Evolutionary conservation across 2,888 invertebrate species (phyloP), one percentile per base, ranked within the genome.

Genomic region (Sinotaia quadrata): DNA sequence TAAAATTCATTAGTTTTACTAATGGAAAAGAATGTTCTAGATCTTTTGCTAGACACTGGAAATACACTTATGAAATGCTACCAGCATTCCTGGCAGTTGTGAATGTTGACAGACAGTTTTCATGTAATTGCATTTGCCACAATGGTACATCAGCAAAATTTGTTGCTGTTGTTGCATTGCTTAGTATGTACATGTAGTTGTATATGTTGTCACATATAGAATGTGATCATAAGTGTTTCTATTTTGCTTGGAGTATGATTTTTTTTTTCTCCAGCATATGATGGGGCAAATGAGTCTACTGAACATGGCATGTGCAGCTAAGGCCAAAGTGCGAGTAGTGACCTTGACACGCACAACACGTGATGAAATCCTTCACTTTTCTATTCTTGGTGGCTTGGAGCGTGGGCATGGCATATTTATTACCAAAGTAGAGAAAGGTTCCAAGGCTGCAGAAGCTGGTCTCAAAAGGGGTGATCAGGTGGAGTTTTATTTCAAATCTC

Each of bases 281-380:
- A 92, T 93, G 78, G 95, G 94, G 70, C 85, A 86, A 78, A 74
- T 86, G 67, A 75, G 86, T 31, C 70, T 86, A 65, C 89, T 99
- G 78, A 98, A 98, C 87, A 96, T 99, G 79, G 97, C 98, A 12
- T 98, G 98, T 89, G 96, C 96, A 31, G 97, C 97, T 29, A 99
- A 99, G 89, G 98, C 99, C 0, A 91, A 96, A 75, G 93, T 95
- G 75, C 91, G 99, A 76, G 95, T 94, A 81, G 94, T 98, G 7
- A 97, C 96, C 10, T 90, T 99, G 73, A 95, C 97, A 0, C 91
- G 98, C 62, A 95, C 96, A 8, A 95, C 95, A 54, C 91, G 98
- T 73, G 98, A 98, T 88, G 98, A 99, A 88, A 86, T 89, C 49
- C 91, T 99, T 27, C 95, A 96, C 85, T 99, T 99, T 87, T 93